A percentile compares a stretch with the other conserved stretches of the same genome.
Conservation (phyloP, 1,140 invertebrate species). For the Nylanderia fulva region DNA sequence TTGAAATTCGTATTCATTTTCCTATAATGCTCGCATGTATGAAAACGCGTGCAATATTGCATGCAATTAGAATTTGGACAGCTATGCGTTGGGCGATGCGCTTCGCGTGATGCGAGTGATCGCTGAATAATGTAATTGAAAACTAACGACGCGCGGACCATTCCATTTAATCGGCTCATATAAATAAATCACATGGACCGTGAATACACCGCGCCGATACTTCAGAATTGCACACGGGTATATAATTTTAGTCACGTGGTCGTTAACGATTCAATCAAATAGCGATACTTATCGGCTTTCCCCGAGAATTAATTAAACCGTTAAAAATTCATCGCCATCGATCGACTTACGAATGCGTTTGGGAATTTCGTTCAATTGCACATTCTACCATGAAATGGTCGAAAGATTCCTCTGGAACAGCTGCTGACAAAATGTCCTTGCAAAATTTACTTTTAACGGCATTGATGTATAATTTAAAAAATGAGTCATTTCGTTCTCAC, state of each 20-base stretch:
- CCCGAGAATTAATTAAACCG: slow-evolving; percentile 36
- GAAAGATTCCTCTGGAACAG: background rate
- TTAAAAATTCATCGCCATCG: slow-evolving; percentile 51
- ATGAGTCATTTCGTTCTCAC: too few species aligned
- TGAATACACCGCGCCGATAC: slow-evolving; percentile 35
- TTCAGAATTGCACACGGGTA: slow-evolving; percentile 51
- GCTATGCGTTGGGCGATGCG: background rate
- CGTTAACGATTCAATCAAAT: slow-evolving; percentile 58
- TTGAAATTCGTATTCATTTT: slow-evolving; percentile 48
- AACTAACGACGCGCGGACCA: slow-evolving; percentile 44
- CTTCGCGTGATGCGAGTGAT: slow-evolving; percentile 23
- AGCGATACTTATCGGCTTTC: slow-evolving; percentile 61
- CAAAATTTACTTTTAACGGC: background rate
- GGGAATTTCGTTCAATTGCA: slow-evolving; percentile 21
- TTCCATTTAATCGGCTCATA: slow-evolving; percentile 66
- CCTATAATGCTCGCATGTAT: background rate
- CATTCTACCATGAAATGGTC: background rate
- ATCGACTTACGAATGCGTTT: slow-evolving; percentile 14
- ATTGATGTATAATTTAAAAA: background rate
- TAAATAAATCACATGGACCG: slow-evolving; percentile 64
- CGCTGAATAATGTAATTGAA: slow-evolving; percentile 66
- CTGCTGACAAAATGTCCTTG: background rate
- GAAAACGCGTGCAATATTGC: slow-evolving; percentile 5
- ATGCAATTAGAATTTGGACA: slow-evolving; percentile 59
- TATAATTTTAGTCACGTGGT: slow-evolving; percentile 62